Conservation (phyloP, 1,140 invertebrate species). For the Eupristina koningsbergeri region DNA sequence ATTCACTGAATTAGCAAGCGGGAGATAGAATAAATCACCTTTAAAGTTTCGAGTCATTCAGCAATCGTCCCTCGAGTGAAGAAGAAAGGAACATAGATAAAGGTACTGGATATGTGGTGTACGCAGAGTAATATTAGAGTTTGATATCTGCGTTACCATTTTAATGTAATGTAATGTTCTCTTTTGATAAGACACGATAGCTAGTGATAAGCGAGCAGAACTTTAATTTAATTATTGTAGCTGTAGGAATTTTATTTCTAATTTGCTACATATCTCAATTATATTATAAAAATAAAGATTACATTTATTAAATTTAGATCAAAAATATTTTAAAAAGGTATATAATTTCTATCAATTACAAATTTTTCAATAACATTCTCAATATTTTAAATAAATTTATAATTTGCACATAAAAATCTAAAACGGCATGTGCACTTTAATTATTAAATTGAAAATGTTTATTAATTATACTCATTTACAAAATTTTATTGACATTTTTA, state of each 20-base stretch:
- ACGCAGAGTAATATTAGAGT: not conserved
- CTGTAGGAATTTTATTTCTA: not conserved
- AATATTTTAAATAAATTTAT: too few species aligned
- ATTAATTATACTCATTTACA: too few species aligned
- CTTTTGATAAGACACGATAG: not conserved
- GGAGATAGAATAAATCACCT: conserved; percentile 32
- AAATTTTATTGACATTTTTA: too few species aligned
- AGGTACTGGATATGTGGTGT: conserved; percentile 9
- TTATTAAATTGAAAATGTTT: too few species aligned
- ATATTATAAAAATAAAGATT: too few species aligned
- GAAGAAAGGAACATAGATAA: not conserved
- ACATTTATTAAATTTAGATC: too few species aligned
- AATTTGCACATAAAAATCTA: too few species aligned
- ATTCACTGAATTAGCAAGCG: not conserved
- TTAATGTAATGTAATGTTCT: not conserved
- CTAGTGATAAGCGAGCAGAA: not conserved
- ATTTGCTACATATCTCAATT: too few species aligned
- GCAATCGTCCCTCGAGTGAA: not conserved
- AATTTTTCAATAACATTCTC: too few species aligned
- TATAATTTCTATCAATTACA: too few species aligned
- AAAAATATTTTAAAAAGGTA: too few species aligned
- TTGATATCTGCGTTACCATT: not conserved
- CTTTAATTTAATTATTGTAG: not conserved
- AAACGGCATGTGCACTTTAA: too few species aligned
- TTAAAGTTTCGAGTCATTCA: conserved; percentile 39